phyloP scores from a whole-genome alignment of 2,113 vertebrate species.

The Otolemur garnettii region DNA sequence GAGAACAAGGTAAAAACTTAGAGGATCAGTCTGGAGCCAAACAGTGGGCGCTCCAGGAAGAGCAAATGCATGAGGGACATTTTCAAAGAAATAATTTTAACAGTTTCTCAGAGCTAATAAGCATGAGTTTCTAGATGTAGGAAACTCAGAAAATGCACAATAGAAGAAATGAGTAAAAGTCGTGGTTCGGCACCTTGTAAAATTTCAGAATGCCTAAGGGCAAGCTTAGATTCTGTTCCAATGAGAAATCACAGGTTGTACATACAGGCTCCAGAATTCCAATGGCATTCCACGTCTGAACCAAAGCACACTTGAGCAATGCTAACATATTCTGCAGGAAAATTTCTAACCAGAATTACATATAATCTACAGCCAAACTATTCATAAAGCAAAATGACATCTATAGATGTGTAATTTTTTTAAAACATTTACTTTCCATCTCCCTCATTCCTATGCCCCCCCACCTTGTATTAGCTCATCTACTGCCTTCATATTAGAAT shows the following conservation, averaged over 20 bases:
- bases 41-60: background rate
- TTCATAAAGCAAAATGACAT: background rate
- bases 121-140: constrained; percentile 5
- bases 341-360: background rate
- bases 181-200: background rate
- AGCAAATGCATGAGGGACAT: background rate
- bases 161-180: background rate
- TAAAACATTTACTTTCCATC: background rate
- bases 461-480: too few species aligned
- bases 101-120: constrained; percentile 6
- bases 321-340: background rate
- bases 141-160: background rate
- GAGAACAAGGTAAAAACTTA: background rate
- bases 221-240: background rate
- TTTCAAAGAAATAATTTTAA: constrained; percentile 28
- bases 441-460: too few species aligned
- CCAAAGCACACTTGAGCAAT: background rate
- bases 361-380: background rate
- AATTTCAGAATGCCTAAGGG: background rate
- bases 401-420: background rate
- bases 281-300: background rate
- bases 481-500: too few species aligned
- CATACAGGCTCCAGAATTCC: background rate
- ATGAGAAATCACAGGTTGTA: background rate
- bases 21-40: background rate